A percentile compares a stretch with the other conserved stretches of the same genome.
phyloP scores from a whole-genome alignment of 2,113 vertebrate genomes.

The Panthera leo region DNA sequence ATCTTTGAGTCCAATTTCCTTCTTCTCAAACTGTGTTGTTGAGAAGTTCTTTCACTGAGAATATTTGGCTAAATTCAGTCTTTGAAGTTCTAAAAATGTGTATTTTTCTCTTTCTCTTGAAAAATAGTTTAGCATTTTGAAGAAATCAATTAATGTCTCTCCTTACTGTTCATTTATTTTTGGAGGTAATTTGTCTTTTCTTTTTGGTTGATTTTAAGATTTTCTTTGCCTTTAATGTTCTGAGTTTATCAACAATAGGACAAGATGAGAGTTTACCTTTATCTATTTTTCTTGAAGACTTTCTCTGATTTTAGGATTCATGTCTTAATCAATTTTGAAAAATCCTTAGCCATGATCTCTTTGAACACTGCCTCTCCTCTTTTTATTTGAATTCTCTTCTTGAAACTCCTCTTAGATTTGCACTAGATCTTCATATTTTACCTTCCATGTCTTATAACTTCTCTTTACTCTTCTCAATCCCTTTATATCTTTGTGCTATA shows the following conservation, averaged over 20 bases:
- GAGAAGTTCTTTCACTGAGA: neutral
- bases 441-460: neutral
- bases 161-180: neutral
- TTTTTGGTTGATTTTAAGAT: neutral
- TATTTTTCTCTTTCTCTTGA: neutral
- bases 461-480: neutral
- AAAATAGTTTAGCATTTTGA: neutral
- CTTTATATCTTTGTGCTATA: neutral
- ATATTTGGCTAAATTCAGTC: neutral
- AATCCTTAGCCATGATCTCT: neutral
- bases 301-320: neutral
- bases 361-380: neutral
- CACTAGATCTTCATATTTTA: neutral
- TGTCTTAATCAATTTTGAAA: neutral
- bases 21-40: neutral
- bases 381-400: neutral
- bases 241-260: neutral
- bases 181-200: neutral
- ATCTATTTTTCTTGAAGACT: neutral
- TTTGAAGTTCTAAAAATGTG: neutral
- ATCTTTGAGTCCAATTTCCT: neutral
- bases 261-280: neutral
- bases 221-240: neutral
- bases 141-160: neutral
- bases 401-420: neutral